A percentile compares a stretch with the other conserved stretches of the same genome.
These are phyloP conservation scores for Drosophila rufa DNA, from an alignment of 1,140 invertebrate species.

Conservation along the genomic window DNA sequence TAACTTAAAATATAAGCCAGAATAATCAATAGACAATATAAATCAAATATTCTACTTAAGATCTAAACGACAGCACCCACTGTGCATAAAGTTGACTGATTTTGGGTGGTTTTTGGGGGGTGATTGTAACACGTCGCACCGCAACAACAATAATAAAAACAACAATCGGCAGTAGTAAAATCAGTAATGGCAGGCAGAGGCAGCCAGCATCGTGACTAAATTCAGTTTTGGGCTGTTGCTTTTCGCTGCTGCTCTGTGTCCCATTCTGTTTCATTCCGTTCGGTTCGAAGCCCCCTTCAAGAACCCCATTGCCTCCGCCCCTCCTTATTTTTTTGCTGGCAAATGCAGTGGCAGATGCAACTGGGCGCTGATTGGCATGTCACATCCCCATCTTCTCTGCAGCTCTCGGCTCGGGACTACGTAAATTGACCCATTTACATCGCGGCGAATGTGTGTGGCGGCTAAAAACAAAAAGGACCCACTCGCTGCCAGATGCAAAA, in stretches of 20 bases:
- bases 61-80: not conserved
- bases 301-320: no score
- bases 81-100: not conserved
- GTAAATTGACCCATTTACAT: constrained; percentile 47
- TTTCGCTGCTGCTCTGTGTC: constrained; percentile 25
- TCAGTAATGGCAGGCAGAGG: constrained; percentile 18
- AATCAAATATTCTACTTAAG: not conserved
- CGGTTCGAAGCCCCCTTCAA: not conserved
- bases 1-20: no score
- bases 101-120: constrained; percentile 4
- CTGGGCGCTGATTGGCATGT: constrained; percentile 32
- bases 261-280: constrained; percentile 12
- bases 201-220: constrained; percentile 55
- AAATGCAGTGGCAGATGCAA: constrained; percentile 10
- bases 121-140: constrained; percentile 4
- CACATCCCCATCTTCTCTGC: not conserved
- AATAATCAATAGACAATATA: not conserved
- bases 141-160: constrained; percentile 5
- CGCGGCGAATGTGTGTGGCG: constrained; percentile 6
- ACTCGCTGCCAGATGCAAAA: constrained; percentile 24
- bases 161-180: constrained; percentile 31
- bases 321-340: no score
- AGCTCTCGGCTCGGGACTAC: not conserved
- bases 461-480: constrained; percentile 22
- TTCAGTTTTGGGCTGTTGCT: constrained; percentile 79